phyloP scores from a whole-genome alignment of 2,113 vertebrate genomes.

The Dendrocopos noguchii region DNA sequence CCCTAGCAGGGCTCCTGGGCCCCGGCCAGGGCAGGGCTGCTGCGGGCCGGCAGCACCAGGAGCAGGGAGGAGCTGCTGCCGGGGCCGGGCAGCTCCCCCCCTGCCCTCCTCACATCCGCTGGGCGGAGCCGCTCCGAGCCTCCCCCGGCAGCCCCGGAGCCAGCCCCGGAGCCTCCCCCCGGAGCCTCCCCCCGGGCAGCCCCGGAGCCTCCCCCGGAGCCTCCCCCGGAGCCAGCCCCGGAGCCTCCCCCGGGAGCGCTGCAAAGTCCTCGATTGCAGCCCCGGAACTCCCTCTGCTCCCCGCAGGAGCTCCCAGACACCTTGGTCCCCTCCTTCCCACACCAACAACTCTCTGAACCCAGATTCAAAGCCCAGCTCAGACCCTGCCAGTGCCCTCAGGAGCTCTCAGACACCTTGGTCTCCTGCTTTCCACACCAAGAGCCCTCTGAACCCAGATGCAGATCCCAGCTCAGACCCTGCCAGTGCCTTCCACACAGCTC shows the following conservation, averaged over 20 bases:
- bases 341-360: neutral
- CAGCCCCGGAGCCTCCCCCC: no score
- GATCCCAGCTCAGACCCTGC: no score
- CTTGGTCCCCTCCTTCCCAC: rapidly evolving
- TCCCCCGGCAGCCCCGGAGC: neutral
- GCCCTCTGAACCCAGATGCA: neutral
- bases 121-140: neutral
- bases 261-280: neutral
- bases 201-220: no score
- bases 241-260: no score
- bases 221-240: no score
- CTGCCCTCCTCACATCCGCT: neutral
- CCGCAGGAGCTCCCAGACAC: neutral
- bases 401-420: neutral
- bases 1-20: no score
- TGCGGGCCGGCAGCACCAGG: no score
- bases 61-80: neutral
- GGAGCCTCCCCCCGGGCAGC: no score
- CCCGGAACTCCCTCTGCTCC: neutral
- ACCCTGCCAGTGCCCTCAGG: no score
- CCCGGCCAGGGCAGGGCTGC: no score
- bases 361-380: no score
- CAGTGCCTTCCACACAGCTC: no score
- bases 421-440: neutral
- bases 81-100: neutral